Base-by-base conservation (phyloP, 2,113 vertebrate genomes). In the Pteronura brasiliensis region DNA sequence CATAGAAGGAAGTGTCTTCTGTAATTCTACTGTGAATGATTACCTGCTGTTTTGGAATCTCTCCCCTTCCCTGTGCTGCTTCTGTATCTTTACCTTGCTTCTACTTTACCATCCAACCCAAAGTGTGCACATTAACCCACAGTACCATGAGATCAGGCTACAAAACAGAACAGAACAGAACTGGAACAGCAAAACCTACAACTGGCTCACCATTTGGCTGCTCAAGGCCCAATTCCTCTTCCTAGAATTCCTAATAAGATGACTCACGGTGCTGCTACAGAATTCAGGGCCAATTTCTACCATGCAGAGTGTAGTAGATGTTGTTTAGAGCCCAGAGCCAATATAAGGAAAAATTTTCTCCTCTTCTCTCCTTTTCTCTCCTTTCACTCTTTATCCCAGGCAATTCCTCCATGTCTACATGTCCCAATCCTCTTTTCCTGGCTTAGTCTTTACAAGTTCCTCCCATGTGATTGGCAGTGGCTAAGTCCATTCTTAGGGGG, bases 401-500 rank as follows among this genome's bases (percentile, higher is more conserved):
- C 42, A 79, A 31, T 44, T 72, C 31, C 27, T n/a, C 7, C 27
- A 44, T 31, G 44, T 74, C 36, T 79, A 15, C 20, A 18, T 29
- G 25, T 42, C 18, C n/a, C 25, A 86, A 25, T 42, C 17, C 79
- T 39, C 52, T 63, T 76, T 87, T 59, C 12, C 80, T 80, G 69
- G 20, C 67, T 93, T 90, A 93, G 76, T 44, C 82, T 91, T 94
- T 81, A 42, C 59, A 89, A 25, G 85, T 69, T 90, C 34, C 88
- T 93, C 71, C 61, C 21, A 39, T 21, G 10, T 63, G 42, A 90
- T 59, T 82, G 83, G 94, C 55, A 92, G 57, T 69, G 15, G 76
- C 74, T 85, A 69, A 27, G 29, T 80, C 36, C 52, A 27, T 85
- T 88, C 42, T 84, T 95, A 97, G 36, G 29, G 61, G 27, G 34